Conservation (phyloP, 2,113 vertebrate genomes). For the Thermophis baileyi region DNA sequence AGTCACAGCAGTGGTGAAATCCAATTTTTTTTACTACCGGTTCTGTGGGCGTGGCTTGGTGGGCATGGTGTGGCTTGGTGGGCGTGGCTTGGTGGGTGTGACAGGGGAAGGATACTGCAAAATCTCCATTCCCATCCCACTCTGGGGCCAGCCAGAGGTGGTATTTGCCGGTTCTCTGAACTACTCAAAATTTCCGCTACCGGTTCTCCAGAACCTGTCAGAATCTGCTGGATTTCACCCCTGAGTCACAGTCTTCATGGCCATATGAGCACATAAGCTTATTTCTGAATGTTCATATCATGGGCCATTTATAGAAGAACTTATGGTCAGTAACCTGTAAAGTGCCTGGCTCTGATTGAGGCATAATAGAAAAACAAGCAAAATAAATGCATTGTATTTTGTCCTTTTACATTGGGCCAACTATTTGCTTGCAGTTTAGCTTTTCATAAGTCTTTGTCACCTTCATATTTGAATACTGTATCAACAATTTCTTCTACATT, state of each 20-base stretch:
- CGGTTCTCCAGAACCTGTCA: too few relatives aligned
- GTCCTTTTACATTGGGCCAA: background rate
- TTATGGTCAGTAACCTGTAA: background rate
- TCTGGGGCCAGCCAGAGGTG: too few relatives aligned
- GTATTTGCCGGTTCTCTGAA: too few relatives aligned
- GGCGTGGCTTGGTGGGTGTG: too few relatives aligned
- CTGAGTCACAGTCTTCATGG: background rate
- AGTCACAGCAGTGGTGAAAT: too few relatives aligned
- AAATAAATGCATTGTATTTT: background rate
- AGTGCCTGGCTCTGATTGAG: background rate
- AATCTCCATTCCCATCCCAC: too few relatives aligned
- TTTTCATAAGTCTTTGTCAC: background rate
- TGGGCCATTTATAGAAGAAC: background rate
- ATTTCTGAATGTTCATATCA: background rate
- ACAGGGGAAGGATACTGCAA: too few relatives aligned
- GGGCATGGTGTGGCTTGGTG: too few relatives aligned
- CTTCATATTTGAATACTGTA: background rate
- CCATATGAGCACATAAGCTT: background rate
- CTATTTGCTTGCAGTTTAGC: background rate
- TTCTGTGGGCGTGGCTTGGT: too few relatives aligned
- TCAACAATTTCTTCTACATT: background rate
- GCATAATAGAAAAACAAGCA: background rate
- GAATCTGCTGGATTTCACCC: too few relatives aligned
- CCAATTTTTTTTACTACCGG: too few relatives aligned
- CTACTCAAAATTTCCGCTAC: too few relatives aligned